phyloP scores from a whole-genome alignment of 2,113 vertebrate species.

The Zeus faber region DNA sequence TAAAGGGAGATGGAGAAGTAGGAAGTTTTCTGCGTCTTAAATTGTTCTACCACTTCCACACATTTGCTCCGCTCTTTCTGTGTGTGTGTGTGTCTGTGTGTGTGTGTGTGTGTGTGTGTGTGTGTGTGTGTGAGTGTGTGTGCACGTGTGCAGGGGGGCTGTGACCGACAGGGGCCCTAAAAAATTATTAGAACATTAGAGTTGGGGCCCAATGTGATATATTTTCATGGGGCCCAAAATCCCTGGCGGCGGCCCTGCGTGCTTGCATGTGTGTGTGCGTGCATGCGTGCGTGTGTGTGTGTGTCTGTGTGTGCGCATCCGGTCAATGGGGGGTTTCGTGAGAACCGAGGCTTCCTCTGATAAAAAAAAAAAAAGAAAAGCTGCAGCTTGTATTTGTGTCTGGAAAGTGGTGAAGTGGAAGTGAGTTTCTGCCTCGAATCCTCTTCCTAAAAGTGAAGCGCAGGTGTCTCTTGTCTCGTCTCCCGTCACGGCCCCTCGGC shows the following conservation, averaged over 20 bases:
- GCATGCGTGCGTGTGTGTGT: constrained; percentile 14
- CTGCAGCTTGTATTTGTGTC: constrained; percentile 12
- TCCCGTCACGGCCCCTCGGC: neutral
- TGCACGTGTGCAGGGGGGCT: too few species aligned
- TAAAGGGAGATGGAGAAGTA: neutral
- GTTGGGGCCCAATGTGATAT: too few species aligned
- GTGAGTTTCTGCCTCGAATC: neutral
- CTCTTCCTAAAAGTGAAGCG: neutral
- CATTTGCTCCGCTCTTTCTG: constrained; percentile 2
- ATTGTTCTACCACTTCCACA: constrained; percentile 17
- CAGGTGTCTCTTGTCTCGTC: neutral
- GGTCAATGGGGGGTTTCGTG: neutral
- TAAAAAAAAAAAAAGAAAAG: neutral
- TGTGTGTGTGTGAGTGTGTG: neutral
- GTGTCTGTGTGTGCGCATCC: constrained; percentile 2
- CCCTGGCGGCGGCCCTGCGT: too few species aligned
- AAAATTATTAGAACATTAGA: too few species aligned
- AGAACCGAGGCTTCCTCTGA: neutral
- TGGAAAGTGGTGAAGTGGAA: neutral
- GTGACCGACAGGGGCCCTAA: too few species aligned
- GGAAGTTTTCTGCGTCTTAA: neutral
- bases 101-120: neutral
- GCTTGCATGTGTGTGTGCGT: neutral
- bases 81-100: neutral
- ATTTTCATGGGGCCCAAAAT: too few species aligned